A percentile compares a stretch with the other conserved stretches of the same genome.
phyloP scores from a whole-genome alignment of 1,140 invertebrate species.

The Camponotus vicinus region DNA sequence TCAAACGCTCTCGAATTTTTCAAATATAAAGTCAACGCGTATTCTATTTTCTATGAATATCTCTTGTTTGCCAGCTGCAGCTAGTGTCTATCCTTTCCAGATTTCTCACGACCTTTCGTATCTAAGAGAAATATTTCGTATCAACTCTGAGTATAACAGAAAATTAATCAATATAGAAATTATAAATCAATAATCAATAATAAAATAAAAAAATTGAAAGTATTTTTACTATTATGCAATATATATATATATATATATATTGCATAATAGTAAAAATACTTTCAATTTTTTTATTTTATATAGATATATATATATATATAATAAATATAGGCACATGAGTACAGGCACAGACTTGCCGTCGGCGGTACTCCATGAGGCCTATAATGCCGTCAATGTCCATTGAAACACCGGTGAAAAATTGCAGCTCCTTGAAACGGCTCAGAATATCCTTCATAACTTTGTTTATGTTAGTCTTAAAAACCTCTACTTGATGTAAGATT shows the following conservation, averaged over 20 bases:
- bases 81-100: slow-evolving; percentile 87
- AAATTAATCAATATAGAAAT: too few relatives aligned
- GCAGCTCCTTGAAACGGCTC: slow-evolving; percentile 96
- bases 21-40: background rate
- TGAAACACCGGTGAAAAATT: slow-evolving; percentile 98
- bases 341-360: slow-evolving; percentile 93
- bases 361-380: slow-evolving; percentile 97
- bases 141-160: too few relatives aligned
- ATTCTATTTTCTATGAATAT: slow-evolving; percentile 66
- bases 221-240: too few relatives aligned
- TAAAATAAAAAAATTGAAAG: too few relatives aligned
- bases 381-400: slow-evolving; percentile 98
- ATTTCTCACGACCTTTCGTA: slow-evolving; percentile 82
- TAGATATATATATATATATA: too few relatives aligned
- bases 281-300: too few relatives aligned
- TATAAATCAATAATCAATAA: too few relatives aligned
- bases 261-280: too few relatives aligned
- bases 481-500: slow-evolving; percentile 90
- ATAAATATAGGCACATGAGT: slow-evolving; percentile 89
- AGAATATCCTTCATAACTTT: slow-evolving; percentile 98
- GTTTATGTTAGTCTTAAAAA: slow-evolving; percentile 97
- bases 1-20: background rate
- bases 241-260: too few relatives aligned
- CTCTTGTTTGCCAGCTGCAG: slow-evolving; percentile 84
- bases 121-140: too few relatives aligned